Base-by-base conservation (phyloP, 2,888 invertebrate genomes). In the Nomada ferruginata region DNA sequence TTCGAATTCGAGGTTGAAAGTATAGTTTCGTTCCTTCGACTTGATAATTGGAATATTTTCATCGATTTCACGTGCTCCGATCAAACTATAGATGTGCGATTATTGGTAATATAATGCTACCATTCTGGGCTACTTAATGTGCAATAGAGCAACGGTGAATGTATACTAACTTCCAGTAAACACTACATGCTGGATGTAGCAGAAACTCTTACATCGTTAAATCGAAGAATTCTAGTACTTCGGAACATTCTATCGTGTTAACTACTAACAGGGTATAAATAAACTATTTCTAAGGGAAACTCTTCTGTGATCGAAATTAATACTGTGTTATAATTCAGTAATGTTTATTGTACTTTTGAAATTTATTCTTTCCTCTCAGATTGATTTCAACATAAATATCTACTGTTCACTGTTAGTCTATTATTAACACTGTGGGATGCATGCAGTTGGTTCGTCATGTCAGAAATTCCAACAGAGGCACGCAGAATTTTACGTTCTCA, bases 161-260 rank as follows among this genome's bases (percentile, higher is more conserved):
- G 47, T 47, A 2, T 3, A 23, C 70, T 50, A 69, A 57, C 13
- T 13, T 47, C 81, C 87, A 82, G 69, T 84, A 79, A 82, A 87
- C 86, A 85, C 63, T 81, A 89, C 92, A 91, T 91, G 92, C 91
- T 86, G 64, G 82, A 86, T 86, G 85, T 85, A 76, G 78, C 89
- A 87, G 72, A 79, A 76, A 82, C 57, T 83, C 26, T 68, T 65
- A 64, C 29, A 57, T 52, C 42, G 44, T 61, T 13, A 20, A 47
- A 69, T 81, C 23, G 44, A 52, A 64, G 26, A 52, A 44, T 57
- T 66, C 53, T 10, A 53, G 18, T 0, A 65, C 59, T 20, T 23
- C 26, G 10, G 69, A 60, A 59, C 52, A 2, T 23, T 57, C 44
- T 78, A 61, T 26, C 13, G 53, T 23, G 5, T 11, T 29, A 23